Evolutionary conservation across 2,888 invertebrate species (phyloP).

Genomic region (Priocnemis perturbator): DNA sequence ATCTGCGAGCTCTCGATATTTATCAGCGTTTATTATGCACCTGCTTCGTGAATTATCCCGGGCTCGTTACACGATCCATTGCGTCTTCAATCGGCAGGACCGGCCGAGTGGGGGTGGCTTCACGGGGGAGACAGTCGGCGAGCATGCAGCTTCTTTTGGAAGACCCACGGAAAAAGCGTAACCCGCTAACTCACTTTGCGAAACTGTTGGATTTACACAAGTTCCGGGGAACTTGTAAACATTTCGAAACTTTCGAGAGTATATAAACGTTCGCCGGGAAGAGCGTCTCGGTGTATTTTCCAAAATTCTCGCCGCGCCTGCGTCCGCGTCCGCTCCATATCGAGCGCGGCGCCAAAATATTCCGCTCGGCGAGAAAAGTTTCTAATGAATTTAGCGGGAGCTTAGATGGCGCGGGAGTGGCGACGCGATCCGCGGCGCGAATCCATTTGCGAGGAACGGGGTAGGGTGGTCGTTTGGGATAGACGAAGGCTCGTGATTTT

Average conservation of each 20-base stretch:
- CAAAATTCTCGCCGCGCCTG: conserved; percentile 25
- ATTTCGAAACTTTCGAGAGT: conserved; percentile 29
- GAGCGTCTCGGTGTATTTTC: conserved; percentile 32
- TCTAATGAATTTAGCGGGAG: too few species aligned
- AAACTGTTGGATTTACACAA: conserved; percentile 50
- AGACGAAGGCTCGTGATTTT: too few species aligned
- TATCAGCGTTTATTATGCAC: background rate
- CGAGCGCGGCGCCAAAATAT: too few species aligned
- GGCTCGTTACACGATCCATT: too few species aligned
- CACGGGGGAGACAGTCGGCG: background rate
- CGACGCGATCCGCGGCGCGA: too few species aligned
- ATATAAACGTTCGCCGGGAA: conserved; percentile 26
- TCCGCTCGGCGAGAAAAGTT: too few species aligned
- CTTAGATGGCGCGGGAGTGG: too few species aligned
- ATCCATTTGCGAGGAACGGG: too few species aligned
- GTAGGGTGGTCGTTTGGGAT: too few species aligned
- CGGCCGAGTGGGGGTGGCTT: too few species aligned
- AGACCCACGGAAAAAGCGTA: background rate
- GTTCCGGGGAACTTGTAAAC: conserved; percentile 32
- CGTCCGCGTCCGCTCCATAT: conserved; percentile 12
- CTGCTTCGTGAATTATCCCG: background rate
- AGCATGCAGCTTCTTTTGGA: background rate
- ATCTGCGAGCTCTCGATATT: background rate
- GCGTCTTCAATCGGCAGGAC: too few species aligned
- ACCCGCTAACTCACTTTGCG: conserved; percentile 37